Evolutionary conservation across 2,113 vertebrate genomes (phyloP).

Genomic region (Acanthochromis polyacanthus): DNA sequence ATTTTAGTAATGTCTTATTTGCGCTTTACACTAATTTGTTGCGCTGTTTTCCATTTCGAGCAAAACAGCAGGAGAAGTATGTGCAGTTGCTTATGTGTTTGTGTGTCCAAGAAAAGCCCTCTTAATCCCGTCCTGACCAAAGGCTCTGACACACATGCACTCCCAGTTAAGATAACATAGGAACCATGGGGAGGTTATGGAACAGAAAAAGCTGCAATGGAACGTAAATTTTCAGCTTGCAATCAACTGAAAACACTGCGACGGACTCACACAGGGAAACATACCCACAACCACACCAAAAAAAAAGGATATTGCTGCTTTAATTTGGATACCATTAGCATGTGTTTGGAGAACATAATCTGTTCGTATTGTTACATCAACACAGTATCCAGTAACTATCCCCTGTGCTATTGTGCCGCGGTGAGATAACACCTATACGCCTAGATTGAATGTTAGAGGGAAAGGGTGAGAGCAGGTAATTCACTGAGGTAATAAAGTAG

Average conservation of each 20-base stretch:
- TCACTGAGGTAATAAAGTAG: slow-evolving; percentile 67
- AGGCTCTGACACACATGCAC: slow-evolving; percentile 13
- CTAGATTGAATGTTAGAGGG: slow-evolving; percentile 66
- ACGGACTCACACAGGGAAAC: not conserved
- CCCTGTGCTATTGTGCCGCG: slow-evolving; percentile 59
- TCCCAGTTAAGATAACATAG: slow-evolving; percentile 12
- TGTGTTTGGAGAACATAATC: slow-evolving; percentile 46
- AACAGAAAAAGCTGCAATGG: not conserved
- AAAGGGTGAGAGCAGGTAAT: slow-evolving; percentile 64
- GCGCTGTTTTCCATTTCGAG: not conserved
- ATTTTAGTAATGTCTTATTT: not conserved
- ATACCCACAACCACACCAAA: slow-evolving; percentile 9
- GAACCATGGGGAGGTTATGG: not conserved
- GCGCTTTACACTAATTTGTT: not conserved
- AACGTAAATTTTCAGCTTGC: slow-evolving; percentile 25
- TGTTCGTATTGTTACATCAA: slow-evolving; percentile 39
- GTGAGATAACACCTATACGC: slow-evolving; percentile 64
- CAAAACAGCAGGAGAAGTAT: not conserved
- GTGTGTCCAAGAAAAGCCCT: not conserved
- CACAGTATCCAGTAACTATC: slow-evolving; percentile 49
- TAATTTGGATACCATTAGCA: slow-evolving; percentile 47
- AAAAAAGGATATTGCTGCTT: slow-evolving; percentile 5
- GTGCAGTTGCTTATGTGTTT: not conserved
- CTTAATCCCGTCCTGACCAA: not conserved
- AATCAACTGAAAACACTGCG: slow-evolving; percentile 1